Base-by-base conservation (phyloP, 2,888 invertebrate species). In the Argynnis bischoffii region DNA sequence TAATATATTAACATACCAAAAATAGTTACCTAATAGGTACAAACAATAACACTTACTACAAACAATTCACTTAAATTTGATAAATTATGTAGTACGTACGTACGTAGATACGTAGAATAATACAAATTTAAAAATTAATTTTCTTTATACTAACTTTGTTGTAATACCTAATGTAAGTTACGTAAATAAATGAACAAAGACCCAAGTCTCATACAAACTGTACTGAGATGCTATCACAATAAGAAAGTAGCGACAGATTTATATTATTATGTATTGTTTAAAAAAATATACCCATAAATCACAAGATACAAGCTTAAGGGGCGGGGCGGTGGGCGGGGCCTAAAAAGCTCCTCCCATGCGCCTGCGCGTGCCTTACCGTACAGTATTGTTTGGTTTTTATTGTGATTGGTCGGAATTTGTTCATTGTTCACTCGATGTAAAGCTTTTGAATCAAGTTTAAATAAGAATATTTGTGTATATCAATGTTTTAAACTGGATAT, bases 331-430 rank as follows among this genome's bases (percentile, higher is more conserved):
- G 76, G 90, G 90, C 89, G 89, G 85, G 87, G 88, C 82, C 74
- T 78, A 64, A 13, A 6, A 63, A 67, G 84, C 64, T 75, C 89
- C 77, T 85, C 90, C 90, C 76, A 78, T 76, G 78, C 80, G 81
- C 81, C 72, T 70, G 78, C 79, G 77, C 79, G 91, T 91, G 91
- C 87, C 75, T 82, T 91, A 91, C 90, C 85, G 90, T 80, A 78
- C 70, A 64, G 77, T 85, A 87, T 88, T 89, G 88, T 88, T 85
- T 76, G 79, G 70, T 66, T 74, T 41, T 72, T 73, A 75, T 73
- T 65, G 75, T 76, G 64, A 78, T 77, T 78, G 78, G 78, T 74
- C 71, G 67, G 67, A 48, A 57, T 70, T 63, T 46, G 48, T 65
- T 67, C 70, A 74, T 75, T 75, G 72, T 74, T 74, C 67, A 69